Conservation (phyloP, 2,888 invertebrate genomes). For the Vannuccia rotundouncinata region DNA sequence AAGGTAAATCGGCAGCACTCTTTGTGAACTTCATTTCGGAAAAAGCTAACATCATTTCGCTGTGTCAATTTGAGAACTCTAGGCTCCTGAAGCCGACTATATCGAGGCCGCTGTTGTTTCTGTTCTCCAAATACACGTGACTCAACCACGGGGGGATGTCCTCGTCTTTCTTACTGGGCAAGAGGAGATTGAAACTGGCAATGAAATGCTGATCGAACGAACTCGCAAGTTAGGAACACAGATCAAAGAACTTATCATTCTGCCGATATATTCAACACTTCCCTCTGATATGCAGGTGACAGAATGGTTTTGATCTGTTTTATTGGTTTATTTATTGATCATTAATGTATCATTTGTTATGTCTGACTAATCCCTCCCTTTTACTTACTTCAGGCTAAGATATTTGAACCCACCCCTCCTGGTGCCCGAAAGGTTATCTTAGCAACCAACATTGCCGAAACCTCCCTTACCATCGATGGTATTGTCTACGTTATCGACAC, state of each 20-base stretch:
- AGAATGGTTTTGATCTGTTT: too few species aligned
- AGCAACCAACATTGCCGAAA: slow-evolving; percentile 98
- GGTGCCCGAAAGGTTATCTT: slow-evolving; percentile 91
- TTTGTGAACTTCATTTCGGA: background rate
- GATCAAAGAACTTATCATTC: slow-evolving; percentile 79
- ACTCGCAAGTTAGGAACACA: slow-evolving; percentile 83
- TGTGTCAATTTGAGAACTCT: slow-evolving; percentile 95
- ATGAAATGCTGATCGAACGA: slow-evolving; percentile 66
- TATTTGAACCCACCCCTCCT: slow-evolving; percentile 93
- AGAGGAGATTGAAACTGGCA: slow-evolving; percentile 60
- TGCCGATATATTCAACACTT: slow-evolving; percentile 85
- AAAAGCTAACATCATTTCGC: too few species aligned
- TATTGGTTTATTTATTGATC: too few species aligned
- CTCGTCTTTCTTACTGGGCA: slow-evolving; percentile 85
- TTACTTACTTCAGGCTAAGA: slow-evolving; percentile 65
- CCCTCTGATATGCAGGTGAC: slow-evolving; percentile 86
- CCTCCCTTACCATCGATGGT: slow-evolving; percentile 94
- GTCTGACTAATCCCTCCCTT: too few species aligned
- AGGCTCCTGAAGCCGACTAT: slow-evolving; percentile 95
- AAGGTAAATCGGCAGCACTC: slow-evolving; percentile 59
- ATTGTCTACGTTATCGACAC: slow-evolving; percentile 98
- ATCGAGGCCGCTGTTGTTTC: slow-evolving; percentile 96
- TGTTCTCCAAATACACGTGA: slow-evolving; percentile 92
- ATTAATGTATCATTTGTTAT: too few species aligned
- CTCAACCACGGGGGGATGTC: slow-evolving; percentile 86